phyloP scores from a whole-genome alignment of 2,113 vertebrate species.

The Asarcornis scutulata region DNA sequence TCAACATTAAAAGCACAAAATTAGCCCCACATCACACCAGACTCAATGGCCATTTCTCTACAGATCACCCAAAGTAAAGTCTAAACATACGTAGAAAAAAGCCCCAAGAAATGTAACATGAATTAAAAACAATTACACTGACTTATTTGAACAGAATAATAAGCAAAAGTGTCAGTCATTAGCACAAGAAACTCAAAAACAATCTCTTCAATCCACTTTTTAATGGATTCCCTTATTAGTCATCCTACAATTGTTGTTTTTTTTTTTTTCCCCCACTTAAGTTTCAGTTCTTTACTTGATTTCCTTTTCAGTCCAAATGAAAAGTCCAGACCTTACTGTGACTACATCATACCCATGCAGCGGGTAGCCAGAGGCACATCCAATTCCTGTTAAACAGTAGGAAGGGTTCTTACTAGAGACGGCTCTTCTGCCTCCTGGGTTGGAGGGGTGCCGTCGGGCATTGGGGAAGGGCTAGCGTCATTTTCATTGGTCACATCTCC shows the following conservation, averaged over 20 bases:
- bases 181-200: slow-evolving; percentile 7
- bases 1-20: slow-evolving; percentile 5
- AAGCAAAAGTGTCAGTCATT: slow-evolving; percentile 7
- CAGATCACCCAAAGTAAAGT: not conserved
- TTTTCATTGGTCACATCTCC: slow-evolving; percentile 98
- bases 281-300: not conserved
- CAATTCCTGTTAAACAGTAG: slow-evolving; percentile 80
- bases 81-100: not conserved
- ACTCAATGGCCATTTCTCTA: not conserved
- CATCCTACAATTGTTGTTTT: not conserved
- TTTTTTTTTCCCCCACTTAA: rapidly evolving
- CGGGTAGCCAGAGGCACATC: slow-evolving; percentile 77
- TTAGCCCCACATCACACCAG: not conserved
- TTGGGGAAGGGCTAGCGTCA: slow-evolving; percentile 92
- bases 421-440: slow-evolving; percentile 96
- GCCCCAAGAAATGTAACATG: not conserved
- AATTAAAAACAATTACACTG: slow-evolving; percentile 3
- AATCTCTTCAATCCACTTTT: slow-evolving; percentile 14
- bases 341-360: slow-evolving; percentile 79
- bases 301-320: slow-evolving; percentile 65
- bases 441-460: slow-evolving; percentile 90
- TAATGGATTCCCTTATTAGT: slow-evolving; percentile 1
- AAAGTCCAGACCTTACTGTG: slow-evolving; percentile 75
- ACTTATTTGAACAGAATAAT: slow-evolving; percentile 6
- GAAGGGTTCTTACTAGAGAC: slow-evolving; percentile 93